Percentiles rank a stretch among this genome's conserved stretches.
phyloP scores from a whole-genome alignment of 92 coral and sea anemone species.

The Phymanthus crucifer region DNA sequence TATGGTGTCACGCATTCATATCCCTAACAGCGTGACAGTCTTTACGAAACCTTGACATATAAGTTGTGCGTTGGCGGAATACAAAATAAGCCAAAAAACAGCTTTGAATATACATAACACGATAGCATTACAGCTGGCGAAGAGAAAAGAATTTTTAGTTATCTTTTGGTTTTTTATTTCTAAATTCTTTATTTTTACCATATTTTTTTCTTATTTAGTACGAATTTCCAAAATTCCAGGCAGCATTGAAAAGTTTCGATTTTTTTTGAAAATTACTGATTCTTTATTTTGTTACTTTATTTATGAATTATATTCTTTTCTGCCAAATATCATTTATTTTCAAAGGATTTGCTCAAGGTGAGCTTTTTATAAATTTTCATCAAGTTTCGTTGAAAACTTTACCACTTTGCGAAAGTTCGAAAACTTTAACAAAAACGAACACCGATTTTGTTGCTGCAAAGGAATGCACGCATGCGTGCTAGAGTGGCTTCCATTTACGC shows the following conservation, averaged over 20 bases:
- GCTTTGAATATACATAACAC: not conserved
- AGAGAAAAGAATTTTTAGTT: not conserved
- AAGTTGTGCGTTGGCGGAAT: constrained; percentile 24
- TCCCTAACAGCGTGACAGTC: not conserved
- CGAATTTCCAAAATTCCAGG: not conserved
- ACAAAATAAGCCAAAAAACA: not conserved
- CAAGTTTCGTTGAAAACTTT: not conserved
- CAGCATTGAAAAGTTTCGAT: not conserved
- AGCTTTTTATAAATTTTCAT: not conserved
- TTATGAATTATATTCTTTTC: not conserved
- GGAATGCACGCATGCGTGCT: constrained; percentile 50
- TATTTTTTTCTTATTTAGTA: not conserved
- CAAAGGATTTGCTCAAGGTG: not conserved
- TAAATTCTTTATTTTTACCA: not conserved
- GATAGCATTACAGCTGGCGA: not conserved
- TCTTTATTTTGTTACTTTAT: not conserved
- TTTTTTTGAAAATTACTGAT: not conserved
- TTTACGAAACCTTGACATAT: not conserved
- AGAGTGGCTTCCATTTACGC: constrained; percentile 16
- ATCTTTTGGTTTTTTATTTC: not conserved
- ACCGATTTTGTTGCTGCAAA: constrained; percentile 32
- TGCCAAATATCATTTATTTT: not conserved
- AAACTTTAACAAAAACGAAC: constrained; percentile 35
- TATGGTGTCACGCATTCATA: constrained; percentile 6
- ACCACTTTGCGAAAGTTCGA: constrained; percentile 20